These are phyloP conservation scores for Pseudeuparius sepicola DNA, from an alignment of 2,888 invertebrate species.

Conservation along the genomic window DNA sequence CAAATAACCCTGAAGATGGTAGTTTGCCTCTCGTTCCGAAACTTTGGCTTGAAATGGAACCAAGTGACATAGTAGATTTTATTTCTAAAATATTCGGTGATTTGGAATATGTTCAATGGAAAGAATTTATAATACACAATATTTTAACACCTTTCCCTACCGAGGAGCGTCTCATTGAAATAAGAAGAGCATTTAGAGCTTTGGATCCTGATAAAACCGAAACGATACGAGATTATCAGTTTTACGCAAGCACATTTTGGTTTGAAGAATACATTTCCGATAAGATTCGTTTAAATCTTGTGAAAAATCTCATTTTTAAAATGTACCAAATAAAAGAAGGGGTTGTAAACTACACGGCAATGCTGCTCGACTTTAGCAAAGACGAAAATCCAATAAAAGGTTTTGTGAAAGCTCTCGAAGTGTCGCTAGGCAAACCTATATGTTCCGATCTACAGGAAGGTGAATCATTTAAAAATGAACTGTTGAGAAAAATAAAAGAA, in stretches of 20 bases:
- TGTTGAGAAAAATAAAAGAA: slow-evolving; percentile 17
- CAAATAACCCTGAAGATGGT: slow-evolving; percentile 32
- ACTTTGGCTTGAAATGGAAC: slow-evolving; percentile 35
- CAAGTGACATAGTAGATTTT: slow-evolving; percentile 27
- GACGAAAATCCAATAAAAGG: slow-evolving; percentile 44
- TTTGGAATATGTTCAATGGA: slow-evolving; percentile 51
- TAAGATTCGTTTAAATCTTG: no score
- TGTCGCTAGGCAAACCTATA: slow-evolving; percentile 45
- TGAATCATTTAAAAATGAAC: slow-evolving; percentile 36
- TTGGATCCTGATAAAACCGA: slow-evolving; percentile 39
- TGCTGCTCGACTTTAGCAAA: slow-evolving; percentile 55
- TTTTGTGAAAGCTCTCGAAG: slow-evolving; percentile 46
- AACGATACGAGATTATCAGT: slow-evolving; percentile 35
- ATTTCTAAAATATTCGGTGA: slow-evolving; percentile 45
- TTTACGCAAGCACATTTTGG: slow-evolving; percentile 36
- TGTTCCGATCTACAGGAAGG: slow-evolving; percentile 44
- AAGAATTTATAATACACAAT: slow-evolving; percentile 54
- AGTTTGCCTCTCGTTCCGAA: slow-evolving; percentile 29
- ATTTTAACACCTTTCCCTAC: slow-evolving; percentile 47
- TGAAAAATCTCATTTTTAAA: slow-evolving; percentile 49
- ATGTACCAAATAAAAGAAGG: slow-evolving; percentile 43
- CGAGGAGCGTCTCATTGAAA: slow-evolving; percentile 43
- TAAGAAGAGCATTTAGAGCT: slow-evolving; percentile 42
- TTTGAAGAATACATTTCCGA: no score
- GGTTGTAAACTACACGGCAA: slow-evolving; percentile 53